Percentiles rank a stretch among this genome's conserved stretches.
Evolutionary conservation across 2,888 invertebrate species (phyloP).

Genomic region (Sarcophaga variegata): DNA sequence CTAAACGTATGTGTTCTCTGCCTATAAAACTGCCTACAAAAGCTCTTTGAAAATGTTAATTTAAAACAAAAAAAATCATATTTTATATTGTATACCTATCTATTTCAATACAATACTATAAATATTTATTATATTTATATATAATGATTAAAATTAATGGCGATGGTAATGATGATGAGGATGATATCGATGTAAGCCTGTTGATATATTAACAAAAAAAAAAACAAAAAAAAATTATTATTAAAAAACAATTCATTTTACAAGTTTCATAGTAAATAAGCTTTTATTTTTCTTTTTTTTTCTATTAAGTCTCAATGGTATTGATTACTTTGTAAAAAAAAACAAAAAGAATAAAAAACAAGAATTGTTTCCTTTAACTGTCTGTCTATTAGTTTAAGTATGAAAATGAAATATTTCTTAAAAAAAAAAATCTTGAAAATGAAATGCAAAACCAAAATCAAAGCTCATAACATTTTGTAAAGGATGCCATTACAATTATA

Average conservation of each 20-base stretch:
- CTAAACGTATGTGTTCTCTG: slow-evolving; percentile 67
- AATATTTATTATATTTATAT: too few relatives aligned
- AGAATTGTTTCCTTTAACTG: slow-evolving; percentile 29
- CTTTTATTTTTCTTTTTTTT: slow-evolving; percentile 37
- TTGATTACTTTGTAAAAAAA: slow-evolving; percentile 51
- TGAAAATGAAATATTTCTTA: background rate
- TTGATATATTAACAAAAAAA: slow-evolving; percentile 14
- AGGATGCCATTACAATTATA: background rate
- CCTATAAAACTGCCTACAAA: slow-evolving; percentile 58
- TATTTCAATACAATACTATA: too few relatives aligned
- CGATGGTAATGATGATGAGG: slow-evolving; percentile 1
- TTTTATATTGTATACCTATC: slow-evolving; percentile 15
- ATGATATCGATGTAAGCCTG: slow-evolving; percentile 63
- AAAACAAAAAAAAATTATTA: background rate
- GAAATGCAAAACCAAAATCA: background rate
- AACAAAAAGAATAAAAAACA: slow-evolving; percentile 8
- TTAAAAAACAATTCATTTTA: background rate
- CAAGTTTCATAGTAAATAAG: slow-evolving; percentile 41
- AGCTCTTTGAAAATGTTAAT: background rate
- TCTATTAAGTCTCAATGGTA: slow-evolving; percentile 36
- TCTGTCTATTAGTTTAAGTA: slow-evolving; percentile 36
- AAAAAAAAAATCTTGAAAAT: background rate
- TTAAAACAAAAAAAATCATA: background rate
- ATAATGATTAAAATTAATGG: slow-evolving; percentile 24
- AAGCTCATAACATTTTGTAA: slow-evolving; percentile 1